phyloP scores from a whole-genome alignment of 2,888 invertebrate species.

The Philaethria dido region DNA sequence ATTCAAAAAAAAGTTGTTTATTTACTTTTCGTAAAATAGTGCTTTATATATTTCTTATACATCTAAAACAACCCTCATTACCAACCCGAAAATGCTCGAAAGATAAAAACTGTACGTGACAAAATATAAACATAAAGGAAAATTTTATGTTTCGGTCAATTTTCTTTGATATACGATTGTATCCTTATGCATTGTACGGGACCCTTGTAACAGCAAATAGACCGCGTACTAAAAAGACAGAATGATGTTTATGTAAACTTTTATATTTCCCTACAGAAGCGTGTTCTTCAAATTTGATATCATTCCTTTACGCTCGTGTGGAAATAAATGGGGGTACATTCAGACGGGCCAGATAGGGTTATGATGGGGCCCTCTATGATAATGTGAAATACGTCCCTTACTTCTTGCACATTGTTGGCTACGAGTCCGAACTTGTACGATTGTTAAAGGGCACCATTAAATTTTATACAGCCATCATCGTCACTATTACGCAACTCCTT shows the following conservation, averaged over 20 bases:
- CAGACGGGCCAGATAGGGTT: constrained; percentile 42
- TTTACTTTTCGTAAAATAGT: not conserved
- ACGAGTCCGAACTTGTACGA: constrained; percentile 52
- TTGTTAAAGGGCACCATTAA: constrained; percentile 69
- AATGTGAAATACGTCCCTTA: constrained; percentile 48
- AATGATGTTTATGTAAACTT: constrained; percentile 42
- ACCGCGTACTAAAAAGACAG: constrained; percentile 36
- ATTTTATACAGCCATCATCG: constrained; percentile 75
- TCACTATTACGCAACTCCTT: constrained; percentile 67
- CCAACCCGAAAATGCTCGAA: constrained; percentile 21
- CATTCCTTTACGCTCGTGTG: constrained; percentile 45
- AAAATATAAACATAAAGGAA: constrained; percentile 35
- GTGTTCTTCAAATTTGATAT: constrained; percentile 41
- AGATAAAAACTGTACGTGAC: constrained; percentile 33
- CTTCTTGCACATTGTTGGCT: constrained; percentile 51
- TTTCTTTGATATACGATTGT: constrained; percentile 39
- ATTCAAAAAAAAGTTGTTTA: not conserved
- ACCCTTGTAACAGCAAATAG: constrained; percentile 39
- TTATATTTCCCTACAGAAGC: constrained; percentile 38
- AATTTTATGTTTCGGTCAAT: constrained; percentile 39
- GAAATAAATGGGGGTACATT: constrained; percentile 42
- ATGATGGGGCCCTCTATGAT: constrained; percentile 47
- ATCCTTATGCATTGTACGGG: constrained; percentile 36
- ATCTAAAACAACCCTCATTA: constrained; percentile 7
- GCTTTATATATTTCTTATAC: not conserved